Evolutionary conservation across 2,888 invertebrate genomes (phyloP).

Genomic region (Prosapia bicincta): DNA sequence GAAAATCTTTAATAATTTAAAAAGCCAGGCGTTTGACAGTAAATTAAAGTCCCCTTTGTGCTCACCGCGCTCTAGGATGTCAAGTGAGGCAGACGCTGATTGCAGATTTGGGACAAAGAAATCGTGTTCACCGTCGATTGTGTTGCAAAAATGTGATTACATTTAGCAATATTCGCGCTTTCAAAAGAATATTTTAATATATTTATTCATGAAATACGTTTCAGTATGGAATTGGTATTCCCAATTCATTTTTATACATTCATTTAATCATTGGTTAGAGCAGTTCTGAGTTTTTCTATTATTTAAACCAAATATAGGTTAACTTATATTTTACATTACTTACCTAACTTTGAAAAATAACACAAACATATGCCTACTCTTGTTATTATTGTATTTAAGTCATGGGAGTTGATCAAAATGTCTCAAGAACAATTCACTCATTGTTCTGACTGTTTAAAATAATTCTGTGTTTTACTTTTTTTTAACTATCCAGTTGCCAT

Average conservation of each 20-base stretch:
- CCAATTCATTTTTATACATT: background rate
- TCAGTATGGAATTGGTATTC: background rate
- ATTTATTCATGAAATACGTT: background rate
- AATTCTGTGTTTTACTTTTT: too few relatives aligned
- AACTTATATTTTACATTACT: too few relatives aligned
- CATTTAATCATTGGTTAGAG: background rate
- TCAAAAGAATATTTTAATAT: background rate
- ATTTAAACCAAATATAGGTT: too few relatives aligned
- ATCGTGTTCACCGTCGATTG: background rate
- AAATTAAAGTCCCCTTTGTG: slow-evolving; percentile 24
- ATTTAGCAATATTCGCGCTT: background rate
- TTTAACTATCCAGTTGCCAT: too few relatives aligned
- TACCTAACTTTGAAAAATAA: too few relatives aligned
- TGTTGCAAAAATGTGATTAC: background rate
- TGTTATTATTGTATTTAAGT: too few relatives aligned
- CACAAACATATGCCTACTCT: too few relatives aligned
- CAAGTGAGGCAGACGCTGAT: background rate
- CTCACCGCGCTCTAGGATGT: background rate
- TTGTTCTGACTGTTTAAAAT: too few relatives aligned
- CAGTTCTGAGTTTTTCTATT: too few relatives aligned
- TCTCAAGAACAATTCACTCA: too few relatives aligned
- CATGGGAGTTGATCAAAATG: too few relatives aligned
- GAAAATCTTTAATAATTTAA: slow-evolving; percentile 26
- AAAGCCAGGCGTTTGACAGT: slow-evolving; percentile 23
- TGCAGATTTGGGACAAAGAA: slow-evolving; percentile 2